A percentile compares a stretch with the other conserved stretches of the same genome.
Conservation (phyloP, 2,888 invertebrate genomes). For the Podabrus alpinus region DNA sequence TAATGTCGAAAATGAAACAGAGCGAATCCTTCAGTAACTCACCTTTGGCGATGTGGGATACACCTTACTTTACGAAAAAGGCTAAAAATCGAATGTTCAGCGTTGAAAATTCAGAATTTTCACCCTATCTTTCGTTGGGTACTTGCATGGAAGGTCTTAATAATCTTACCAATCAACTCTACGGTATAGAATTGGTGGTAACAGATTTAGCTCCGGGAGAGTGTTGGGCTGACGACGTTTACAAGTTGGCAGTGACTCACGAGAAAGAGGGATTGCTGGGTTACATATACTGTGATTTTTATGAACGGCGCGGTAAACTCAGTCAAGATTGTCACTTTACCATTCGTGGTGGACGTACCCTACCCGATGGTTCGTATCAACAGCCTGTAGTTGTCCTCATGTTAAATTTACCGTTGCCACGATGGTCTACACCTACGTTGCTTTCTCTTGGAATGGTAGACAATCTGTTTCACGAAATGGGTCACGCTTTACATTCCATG, state of each 20-base stretch:
- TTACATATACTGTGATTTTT: conserved; percentile 96
- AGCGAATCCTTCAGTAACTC: conserved; percentile 37
- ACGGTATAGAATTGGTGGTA: conserved; percentile 77
- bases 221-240: conserved; percentile 72
- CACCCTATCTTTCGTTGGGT: conserved; percentile 89
- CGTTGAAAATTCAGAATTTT: conserved; percentile 72
- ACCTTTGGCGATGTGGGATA: conserved; percentile 78
- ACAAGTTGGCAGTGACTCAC: conserved; percentile 88
- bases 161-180: conserved; percentile 78
- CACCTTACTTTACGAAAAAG: conserved; percentile 79
- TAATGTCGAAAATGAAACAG: conserved; percentile 77
- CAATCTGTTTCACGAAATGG: conserved; percentile 98
- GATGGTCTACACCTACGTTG: conserved; percentile 76
- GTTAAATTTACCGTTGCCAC: conserved; percentile 81
- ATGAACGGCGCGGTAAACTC: conserved; percentile 87
- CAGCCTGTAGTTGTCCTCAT: conserved; percentile 91
- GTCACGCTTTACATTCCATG: conserved; percentile 99
- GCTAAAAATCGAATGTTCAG: conserved; percentile 73
- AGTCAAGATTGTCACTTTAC: conserved; percentile 99
- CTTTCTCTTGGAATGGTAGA: conserved; percentile 86
- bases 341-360: conserved; percentile 86
- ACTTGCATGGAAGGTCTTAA: conserved; percentile 97
- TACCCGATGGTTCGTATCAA: conserved; percentile 83
- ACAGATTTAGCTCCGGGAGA: conserved; percentile 78
- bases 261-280: conserved; percentile 78